These are phyloP conservation scores for Myrmecobius fasciatus DNA, from an alignment of 2,113 vertebrate genomes.

Conservation along the genomic window DNA sequence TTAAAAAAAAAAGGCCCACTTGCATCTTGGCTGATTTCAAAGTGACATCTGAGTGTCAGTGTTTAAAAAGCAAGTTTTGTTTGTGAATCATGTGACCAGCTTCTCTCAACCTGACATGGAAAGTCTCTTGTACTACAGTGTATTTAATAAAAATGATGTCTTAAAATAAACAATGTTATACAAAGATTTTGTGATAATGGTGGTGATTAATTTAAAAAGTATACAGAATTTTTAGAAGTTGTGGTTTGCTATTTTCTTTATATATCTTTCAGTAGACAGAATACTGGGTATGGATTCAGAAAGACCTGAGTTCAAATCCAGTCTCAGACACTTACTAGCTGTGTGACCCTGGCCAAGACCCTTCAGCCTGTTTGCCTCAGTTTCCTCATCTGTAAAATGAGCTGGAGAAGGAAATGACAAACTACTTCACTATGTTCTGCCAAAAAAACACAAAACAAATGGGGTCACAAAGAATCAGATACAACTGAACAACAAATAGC, in stretches of 20 bases:
- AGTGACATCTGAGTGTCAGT: slow-evolving; percentile 93
- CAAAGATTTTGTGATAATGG: slow-evolving; percentile 64
- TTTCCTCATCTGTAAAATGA: not conserved
- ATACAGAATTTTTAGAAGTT: slow-evolving; percentile 9
- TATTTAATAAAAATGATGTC: slow-evolving; percentile 97
- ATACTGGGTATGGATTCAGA: not conserved
- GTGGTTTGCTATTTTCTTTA: slow-evolving; percentile 30
- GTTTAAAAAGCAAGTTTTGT: slow-evolving; percentile 89
- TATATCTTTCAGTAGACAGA: not conserved
- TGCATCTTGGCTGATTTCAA: slow-evolving; percentile 94
- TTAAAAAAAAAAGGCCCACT: slow-evolving; percentile 81
- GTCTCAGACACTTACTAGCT: not conserved
- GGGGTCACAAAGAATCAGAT: not conserved
- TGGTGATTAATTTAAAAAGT: slow-evolving; percentile 76
- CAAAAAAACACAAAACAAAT: not conserved
- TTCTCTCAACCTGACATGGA: slow-evolving; percentile 91
- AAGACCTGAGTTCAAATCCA: not conserved
- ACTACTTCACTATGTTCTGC: not conserved
- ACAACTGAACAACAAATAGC: not conserved
- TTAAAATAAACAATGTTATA: slow-evolving; percentile 90
- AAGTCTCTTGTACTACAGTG: slow-evolving; percentile 95
- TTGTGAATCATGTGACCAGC: slow-evolving; percentile 97
- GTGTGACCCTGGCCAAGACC: no score
- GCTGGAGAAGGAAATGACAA: not conserved
- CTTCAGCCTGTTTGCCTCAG: not conserved